Conservation (phyloP, 2,888 invertebrate genomes). For the Drosophila mimica region DNA sequence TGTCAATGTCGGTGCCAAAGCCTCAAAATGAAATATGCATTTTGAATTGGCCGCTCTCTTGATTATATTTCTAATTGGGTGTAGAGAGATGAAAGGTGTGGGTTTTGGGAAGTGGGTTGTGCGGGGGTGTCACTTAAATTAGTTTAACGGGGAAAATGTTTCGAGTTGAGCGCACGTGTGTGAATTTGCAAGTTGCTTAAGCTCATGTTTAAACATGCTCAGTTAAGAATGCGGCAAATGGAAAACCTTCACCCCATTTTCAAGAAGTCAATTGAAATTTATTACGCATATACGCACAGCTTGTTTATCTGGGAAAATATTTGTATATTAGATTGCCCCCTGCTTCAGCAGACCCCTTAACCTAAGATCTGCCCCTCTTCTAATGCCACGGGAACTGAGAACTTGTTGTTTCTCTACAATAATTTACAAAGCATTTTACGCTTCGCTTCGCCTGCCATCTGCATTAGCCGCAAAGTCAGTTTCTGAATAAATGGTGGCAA, state of each 20-base stretch:
- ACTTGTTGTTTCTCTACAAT: conserved; percentile 54
- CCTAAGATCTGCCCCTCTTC: not conserved
- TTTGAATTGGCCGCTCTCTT: conserved; percentile 40
- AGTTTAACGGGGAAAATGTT: conserved; percentile 6
- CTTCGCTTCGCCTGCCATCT: conserved; percentile 75
- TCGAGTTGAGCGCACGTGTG: conserved; percentile 11
- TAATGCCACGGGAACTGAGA: not conserved
- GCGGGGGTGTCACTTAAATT: conserved; percentile 9
- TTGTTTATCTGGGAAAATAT: conserved; percentile 61
- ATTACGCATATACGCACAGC: conserved; percentile 51
- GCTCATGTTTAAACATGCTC: conserved; percentile 13
- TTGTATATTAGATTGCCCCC: conserved; percentile 27
- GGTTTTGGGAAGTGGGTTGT: not conserved
- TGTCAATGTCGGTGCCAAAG: conserved; percentile 42
- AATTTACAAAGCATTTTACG: conserved; percentile 77
- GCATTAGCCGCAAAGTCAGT: conserved; percentile 74
- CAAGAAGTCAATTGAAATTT: conserved; percentile 76
- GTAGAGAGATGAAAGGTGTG: not conserved
- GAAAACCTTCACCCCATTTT: conserved; percentile 35
- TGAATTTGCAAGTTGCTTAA: conserved; percentile 28
- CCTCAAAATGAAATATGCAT: conserved; percentile 62
- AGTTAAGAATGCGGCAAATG: conserved; percentile 1
- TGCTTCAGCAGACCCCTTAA: conserved; percentile 3
- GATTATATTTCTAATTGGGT: conserved; percentile 20
- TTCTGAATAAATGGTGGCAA: conserved; percentile 35